Percentiles rank a stretch among this genome's conserved stretches.
phyloP scores from a whole-genome alignment of 2,888 invertebrate species.

The Trypoxylon attenuatum region DNA sequence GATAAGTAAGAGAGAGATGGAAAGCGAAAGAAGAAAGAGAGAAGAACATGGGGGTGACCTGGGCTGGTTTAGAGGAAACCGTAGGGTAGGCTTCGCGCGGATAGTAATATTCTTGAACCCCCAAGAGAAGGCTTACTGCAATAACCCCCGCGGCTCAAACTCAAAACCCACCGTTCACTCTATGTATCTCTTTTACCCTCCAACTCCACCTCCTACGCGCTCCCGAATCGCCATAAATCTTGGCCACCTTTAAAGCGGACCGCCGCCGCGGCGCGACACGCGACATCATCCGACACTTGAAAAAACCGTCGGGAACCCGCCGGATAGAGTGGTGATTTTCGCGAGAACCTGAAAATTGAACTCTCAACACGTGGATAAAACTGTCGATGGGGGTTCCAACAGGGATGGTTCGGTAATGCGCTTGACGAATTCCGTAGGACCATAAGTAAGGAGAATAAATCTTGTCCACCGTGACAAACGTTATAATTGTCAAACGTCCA shows the following conservation, averaged over 20 bases:
- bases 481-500: too few relatives aligned
- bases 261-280: conserved; percentile 34
- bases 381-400: too few relatives aligned
- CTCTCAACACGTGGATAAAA: too few relatives aligned
- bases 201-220: conserved; percentile 41
- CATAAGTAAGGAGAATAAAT: too few relatives aligned
- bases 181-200: conserved; percentile 53
- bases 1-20: conserved; percentile 41
- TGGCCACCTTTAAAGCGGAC: conserved; percentile 61
- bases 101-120: conserved; percentile 73
- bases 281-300: conserved; percentile 20
- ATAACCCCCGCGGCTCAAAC: conserved; percentile 73
- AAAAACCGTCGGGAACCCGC: conserved; percentile 14
- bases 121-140: conserved; percentile 74
- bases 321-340: too few relatives aligned
- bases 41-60: conserved; percentile 35
- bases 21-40: conserved; percentile 25
- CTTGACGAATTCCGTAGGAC: too few relatives aligned
- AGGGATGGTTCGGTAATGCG: too few relatives aligned
- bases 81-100: conserved; percentile 61
- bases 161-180: conserved; percentile 65
- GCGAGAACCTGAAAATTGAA: too few relatives aligned
- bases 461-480: too few relatives aligned
- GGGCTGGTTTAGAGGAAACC: conserved; percentile 52
- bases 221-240: conserved; percentile 64